Percentiles rank a stretch among this genome's conserved stretches.
Conservation (phyloP, 2,113 vertebrate genomes). For the Tychaedon coryphoeus region DNA sequence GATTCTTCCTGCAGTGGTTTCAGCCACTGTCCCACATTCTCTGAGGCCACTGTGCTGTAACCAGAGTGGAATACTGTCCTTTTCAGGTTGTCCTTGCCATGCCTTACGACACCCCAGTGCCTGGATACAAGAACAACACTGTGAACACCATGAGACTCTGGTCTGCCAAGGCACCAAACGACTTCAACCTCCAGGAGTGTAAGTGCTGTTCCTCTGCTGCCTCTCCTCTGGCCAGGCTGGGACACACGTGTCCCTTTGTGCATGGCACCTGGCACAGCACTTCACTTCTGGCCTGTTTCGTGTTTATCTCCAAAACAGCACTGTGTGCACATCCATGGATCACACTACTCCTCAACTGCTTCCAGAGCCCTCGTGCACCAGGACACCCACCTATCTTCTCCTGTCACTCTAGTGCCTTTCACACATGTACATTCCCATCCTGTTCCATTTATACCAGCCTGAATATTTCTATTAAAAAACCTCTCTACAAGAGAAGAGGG, state of each 20-base stretch:
- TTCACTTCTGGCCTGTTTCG: background rate
- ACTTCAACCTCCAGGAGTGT: constrained; percentile 89
- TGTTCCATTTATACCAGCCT: background rate
- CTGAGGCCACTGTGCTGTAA: background rate
- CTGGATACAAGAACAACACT: constrained; percentile 88
- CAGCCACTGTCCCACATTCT: background rate
- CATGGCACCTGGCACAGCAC: background rate
- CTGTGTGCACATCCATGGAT: background rate
- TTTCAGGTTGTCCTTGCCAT: constrained; percentile 82
- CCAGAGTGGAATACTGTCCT: background rate
- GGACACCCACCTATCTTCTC: background rate
- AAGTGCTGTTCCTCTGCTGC: background rate
- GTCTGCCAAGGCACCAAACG: constrained; percentile 87
- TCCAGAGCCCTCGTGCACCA: background rate
- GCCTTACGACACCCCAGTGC: constrained; percentile 87
- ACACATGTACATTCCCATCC: background rate
- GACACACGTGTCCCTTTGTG: background rate
- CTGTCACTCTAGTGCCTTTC: background rate
- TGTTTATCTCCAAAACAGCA: background rate
- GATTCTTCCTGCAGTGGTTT: background rate
- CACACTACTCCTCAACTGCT: background rate
- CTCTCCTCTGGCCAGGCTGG: background rate
- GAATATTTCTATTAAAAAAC: background rate
- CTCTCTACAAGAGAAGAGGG: background rate
- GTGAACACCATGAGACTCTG: constrained; percentile 91